Evolutionary conservation across 2,113 vertebrate species (phyloP), one percentile per base, ranked within the genome.

Genomic region (Thoracochromis brauschi): DNA sequence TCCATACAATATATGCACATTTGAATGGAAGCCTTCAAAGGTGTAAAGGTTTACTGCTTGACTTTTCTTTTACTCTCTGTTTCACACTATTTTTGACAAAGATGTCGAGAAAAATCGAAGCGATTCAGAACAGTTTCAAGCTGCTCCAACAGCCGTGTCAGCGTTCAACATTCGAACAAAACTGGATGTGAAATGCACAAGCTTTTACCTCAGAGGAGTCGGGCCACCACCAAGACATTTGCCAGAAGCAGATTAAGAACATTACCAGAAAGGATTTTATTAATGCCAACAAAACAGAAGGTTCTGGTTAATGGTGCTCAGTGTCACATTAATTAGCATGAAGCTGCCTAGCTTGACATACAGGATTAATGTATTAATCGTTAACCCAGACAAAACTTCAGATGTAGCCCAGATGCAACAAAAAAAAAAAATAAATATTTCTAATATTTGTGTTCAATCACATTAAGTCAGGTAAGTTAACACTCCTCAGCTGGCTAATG

Each of bases 201-300:
- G 9, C 16, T 49, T 19, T 5, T 78, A 31, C 45, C 71, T 49
- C 45, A 0, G 42, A 31, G 71, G 1, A 17, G 21, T 73, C 5
- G 0, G 45, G 26, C 40, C 21, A 10, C 8, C 40, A 11, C 40
- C 8, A 0, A 14, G 65, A 71, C 12, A 24, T 24, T 0, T 42
- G n/a, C 12, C 35, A 24, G 35, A 24, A 42, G n/a, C 21, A 26
- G 68, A 73, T 73, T 45, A 73, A 4, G 68, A 45, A 73, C 21
- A 45, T 75, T 19, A 75, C 3, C 33, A 6, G 17, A 12, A 68
- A 8, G 33, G 31, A 13, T 40, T 68, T 40, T 40, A 5, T 9
- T 40, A 12, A 8, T 21, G 13, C 7, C 26, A 49, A 31, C 26
- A 51, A 73, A 73, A 49, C 17, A 0, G 26, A 0, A 51, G 45